Conservation (phyloP, 2,888 invertebrate genomes). For the Dendrolimus pini region DNA sequence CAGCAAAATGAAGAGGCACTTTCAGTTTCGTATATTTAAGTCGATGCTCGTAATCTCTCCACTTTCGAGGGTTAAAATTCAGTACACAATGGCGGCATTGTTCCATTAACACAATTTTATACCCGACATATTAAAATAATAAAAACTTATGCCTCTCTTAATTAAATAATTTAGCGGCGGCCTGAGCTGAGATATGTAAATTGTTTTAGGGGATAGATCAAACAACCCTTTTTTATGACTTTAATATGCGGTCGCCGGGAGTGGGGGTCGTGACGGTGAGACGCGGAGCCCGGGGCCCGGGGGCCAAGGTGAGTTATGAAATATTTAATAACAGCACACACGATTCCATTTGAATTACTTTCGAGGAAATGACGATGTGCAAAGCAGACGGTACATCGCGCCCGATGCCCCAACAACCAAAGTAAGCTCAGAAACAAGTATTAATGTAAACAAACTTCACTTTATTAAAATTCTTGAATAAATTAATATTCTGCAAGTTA, state of each 20-base stretch:
- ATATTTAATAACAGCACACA: constrained; percentile 77
- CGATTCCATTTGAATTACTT: constrained; percentile 77
- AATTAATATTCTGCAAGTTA: constrained; percentile 12
- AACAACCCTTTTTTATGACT: constrained; percentile 78
- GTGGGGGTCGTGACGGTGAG: constrained; percentile 38
- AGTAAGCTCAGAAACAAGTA: constrained; percentile 47
- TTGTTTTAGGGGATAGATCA: constrained; percentile 78
- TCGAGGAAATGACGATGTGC: constrained; percentile 72
- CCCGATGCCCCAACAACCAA: constrained; percentile 30
- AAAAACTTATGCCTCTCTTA: constrained; percentile 78
- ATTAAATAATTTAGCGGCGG: constrained; percentile 77
- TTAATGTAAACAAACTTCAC: constrained; percentile 46
- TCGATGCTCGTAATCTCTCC: constrained; percentile 51
- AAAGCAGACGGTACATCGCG: constrained; percentile 51
- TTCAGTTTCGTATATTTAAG: constrained; percentile 36
- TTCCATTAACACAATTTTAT: constrained; percentile 76
- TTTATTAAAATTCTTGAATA: constrained; percentile 40
- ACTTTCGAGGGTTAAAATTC: constrained; percentile 51
- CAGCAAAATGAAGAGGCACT: neutral
- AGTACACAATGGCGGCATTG: constrained; percentile 55
- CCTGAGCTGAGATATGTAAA: constrained; percentile 76
- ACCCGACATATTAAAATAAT: constrained; percentile 76
- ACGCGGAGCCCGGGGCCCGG: constrained; percentile 20
- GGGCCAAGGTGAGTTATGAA: constrained; percentile 71
- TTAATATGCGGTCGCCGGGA: constrained; percentile 73